These are phyloP conservation scores for Muscicapa striata DNA, from an alignment of 2,797 vertebrate species.

Conservation along the genomic window DNA sequence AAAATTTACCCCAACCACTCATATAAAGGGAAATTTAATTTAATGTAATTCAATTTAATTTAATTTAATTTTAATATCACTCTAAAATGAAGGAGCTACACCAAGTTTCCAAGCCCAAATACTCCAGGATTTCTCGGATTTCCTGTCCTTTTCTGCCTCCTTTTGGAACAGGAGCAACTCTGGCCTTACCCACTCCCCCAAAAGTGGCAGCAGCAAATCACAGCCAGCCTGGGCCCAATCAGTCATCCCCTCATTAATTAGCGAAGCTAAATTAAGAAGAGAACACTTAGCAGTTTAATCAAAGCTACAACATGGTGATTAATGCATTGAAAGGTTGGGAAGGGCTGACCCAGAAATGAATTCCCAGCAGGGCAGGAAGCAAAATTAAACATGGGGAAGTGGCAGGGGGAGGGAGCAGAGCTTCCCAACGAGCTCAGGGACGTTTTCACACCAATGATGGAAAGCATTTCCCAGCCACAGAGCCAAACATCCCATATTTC, in stretches of 20 bases:
- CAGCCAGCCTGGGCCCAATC: fast-evolving
- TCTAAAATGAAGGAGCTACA: neutral
- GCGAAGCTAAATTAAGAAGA: neutral
- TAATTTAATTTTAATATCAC: neutral
- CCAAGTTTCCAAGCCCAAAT: neutral
- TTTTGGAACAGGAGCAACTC: neutral
- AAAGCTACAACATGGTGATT: neutral
- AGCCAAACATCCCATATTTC: neutral
- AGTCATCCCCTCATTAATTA: neutral
- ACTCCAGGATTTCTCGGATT: neutral
- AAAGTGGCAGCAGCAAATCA: neutral
- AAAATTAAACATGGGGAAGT: neutral
- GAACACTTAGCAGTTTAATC: neutral
- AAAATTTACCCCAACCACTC: neutral
- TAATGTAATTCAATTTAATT: neutral
- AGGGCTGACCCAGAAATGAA: conserved; percentile 26
- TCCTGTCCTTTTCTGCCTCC: neutral
- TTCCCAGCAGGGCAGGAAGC: neutral
- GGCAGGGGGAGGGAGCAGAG: neutral
- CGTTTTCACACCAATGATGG: neutral
- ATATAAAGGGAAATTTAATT: neutral
- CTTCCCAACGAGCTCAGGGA: neutral
- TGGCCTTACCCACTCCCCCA: neutral
- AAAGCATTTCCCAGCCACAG: neutral
- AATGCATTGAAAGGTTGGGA: neutral